Evolutionary conservation across 1,140 invertebrate genomes (phyloP).

Genomic region (Drosophila dunni): DNA sequence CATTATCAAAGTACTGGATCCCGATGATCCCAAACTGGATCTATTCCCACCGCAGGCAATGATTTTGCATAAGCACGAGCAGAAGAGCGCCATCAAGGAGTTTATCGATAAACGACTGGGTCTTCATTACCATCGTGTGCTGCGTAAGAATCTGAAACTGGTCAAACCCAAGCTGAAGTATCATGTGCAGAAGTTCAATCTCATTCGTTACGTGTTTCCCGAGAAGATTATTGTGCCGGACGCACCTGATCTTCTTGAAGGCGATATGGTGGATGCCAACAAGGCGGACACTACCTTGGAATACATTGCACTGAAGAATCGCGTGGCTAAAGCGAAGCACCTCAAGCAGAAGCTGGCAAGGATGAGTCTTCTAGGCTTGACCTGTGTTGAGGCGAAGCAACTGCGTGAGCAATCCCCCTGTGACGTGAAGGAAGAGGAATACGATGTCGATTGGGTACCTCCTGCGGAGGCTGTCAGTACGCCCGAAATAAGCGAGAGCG

Average conservation of each 20-base stretch:
- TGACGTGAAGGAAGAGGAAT: conserved; percentile 43
- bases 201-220: conserved; percentile 75
- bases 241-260: conserved; percentile 37
- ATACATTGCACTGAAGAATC: conserved; percentile 56
- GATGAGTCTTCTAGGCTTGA: conserved; percentile 68
- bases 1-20: conserved; percentile 66
- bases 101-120: conserved; percentile 65
- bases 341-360: conserved; percentile 59
- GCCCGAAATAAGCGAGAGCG: neutral
- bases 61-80: conserved; percentile 27
- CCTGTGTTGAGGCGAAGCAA: conserved; percentile 58
- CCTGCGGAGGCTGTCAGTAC: conserved; percentile 38
- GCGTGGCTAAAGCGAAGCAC: conserved; percentile 51
- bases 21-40: conserved; percentile 72
- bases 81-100: conserved; percentile 66
- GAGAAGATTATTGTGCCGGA: conserved; percentile 60
- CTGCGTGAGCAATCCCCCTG: conserved; percentile 51
- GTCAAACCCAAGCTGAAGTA: conserved; percentile 67
- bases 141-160: conserved; percentile 71
- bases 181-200: conserved; percentile 75
- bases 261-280: conserved; percentile 52
- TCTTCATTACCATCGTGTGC: conserved; percentile 68
- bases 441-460: conserved; percentile 75
- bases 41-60: conserved; percentile 63
- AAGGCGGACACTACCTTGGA: conserved; percentile 66